Percentiles rank a stretch among this genome's conserved stretches.
Conservation (phyloP, 2,888 invertebrate species). For the Endotricha flammealis region DNA sequence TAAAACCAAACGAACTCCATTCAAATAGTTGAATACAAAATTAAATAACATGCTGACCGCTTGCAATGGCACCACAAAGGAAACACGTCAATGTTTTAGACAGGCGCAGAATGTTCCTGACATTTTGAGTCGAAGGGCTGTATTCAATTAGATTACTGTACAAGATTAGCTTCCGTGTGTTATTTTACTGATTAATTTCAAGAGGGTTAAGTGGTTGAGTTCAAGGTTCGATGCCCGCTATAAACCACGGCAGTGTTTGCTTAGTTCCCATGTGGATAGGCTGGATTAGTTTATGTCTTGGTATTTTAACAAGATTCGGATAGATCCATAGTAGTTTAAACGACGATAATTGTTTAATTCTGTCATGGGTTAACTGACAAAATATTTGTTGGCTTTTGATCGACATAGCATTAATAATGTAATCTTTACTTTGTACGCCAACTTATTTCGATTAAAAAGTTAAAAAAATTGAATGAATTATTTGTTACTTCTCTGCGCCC, state of each 20-base stretch:
- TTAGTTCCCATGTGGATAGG: not conserved
- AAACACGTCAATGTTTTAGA: slow-evolving; percentile 21
- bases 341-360: too few relatives aligned
- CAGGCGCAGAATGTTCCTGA: slow-evolving; percentile 19
- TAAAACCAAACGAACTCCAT: not conserved
- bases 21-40: not conserved
- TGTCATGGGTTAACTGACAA: too few relatives aligned
- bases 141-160: slow-evolving; percentile 24
- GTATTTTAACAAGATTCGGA: not conserved
- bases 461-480: too few relatives aligned
- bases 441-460: too few relatives aligned
- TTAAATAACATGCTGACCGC: slow-evolving; percentile 3
- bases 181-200: slow-evolving; percentile 23
- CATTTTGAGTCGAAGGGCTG: slow-evolving; percentile 21
- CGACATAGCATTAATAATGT: too few relatives aligned
- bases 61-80: slow-evolving; percentile 4
- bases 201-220: slow-evolving; percentile 3
- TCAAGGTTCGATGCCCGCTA: not conserved
- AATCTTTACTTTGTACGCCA: too few relatives aligned
- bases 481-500: too few relatives aligned
- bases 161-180: slow-evolving; percentile 23
- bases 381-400: too few relatives aligned
- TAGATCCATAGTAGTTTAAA: too few relatives aligned
- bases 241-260: not conserved
- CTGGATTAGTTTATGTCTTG: not conserved